phyloP scores from a whole-genome alignment of 2,888 invertebrate species.

The Allolobophora icterica region DNA sequence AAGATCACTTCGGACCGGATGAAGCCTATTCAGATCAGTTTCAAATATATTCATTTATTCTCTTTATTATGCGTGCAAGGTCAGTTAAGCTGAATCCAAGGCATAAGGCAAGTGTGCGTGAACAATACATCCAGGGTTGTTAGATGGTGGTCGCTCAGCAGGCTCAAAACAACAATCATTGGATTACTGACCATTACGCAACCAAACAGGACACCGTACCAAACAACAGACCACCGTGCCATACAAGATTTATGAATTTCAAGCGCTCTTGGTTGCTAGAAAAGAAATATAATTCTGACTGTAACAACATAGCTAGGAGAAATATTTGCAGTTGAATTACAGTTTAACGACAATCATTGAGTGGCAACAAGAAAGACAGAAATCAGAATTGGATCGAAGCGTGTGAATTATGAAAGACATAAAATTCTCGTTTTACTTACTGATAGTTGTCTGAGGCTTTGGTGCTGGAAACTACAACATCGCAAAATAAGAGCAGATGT shows the following conservation, averaged over 20 bases:
- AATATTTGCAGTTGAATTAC: background rate
- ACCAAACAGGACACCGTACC: no score
- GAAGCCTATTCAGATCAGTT: background rate
- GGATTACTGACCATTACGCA: no score
- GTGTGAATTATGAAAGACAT: background rate
- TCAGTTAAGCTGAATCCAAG: no score
- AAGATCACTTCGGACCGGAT: background rate
- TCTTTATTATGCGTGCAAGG: no score
- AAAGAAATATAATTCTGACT: background rate
- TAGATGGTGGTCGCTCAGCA: no score
- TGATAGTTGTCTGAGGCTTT: background rate
- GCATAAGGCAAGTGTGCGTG: no score
- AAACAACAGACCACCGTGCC: background rate
- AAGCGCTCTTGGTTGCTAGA: background rate
- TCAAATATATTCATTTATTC: background rate
- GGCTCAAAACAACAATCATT: no score
- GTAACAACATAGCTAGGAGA: background rate
- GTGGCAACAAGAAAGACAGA: background rate
- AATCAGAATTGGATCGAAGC: background rate
- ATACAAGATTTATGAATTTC: background rate
- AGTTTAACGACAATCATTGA: background rate
- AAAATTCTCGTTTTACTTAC: background rate
- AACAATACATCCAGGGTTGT: no score
- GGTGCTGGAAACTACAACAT: background rate
- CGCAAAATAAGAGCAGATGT: background rate